Percentiles rank a stretch among this genome's conserved stretches.
phyloP scores from a whole-genome alignment of 2,797 vertebrate genomes.

The Tenualosa ilisha region DNA sequence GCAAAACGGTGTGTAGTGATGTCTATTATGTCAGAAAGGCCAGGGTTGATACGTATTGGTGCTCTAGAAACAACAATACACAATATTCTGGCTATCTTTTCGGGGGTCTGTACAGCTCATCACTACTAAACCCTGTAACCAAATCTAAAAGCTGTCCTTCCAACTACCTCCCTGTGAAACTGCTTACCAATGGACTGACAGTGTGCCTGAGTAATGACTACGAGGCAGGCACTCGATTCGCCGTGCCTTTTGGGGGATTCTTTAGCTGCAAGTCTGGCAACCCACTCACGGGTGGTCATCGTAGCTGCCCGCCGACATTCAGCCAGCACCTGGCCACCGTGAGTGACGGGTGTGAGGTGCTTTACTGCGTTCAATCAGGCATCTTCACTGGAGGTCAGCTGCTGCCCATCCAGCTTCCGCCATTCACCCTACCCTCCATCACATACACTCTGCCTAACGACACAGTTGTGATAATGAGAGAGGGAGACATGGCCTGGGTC shows the following conservation, averaged over 20 bases:
- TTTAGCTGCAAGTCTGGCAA: constrained; percentile 87
- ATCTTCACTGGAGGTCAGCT: constrained; percentile 78
- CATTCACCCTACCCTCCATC: constrained; percentile 77
- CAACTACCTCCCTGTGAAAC: constrained; percentile 67
- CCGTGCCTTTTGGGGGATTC: constrained; percentile 85
- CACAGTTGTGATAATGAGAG: constrained; percentile 80
- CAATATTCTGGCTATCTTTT: constrained; percentile 81
- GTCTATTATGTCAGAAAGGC: constrained; percentile 75
- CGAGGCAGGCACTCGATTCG: constrained; percentile 67
- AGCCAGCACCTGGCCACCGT: constrained; percentile 85
- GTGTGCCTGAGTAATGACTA: constrained; percentile 85
- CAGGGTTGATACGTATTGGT: constrained; percentile 81
- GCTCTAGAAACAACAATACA: constrained; percentile 53
- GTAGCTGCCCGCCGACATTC: constrained; percentile 80
- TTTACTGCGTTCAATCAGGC: constrained; percentile 83
- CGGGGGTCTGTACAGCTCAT: constrained; percentile 82
- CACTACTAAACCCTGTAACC: constrained; percentile 69
- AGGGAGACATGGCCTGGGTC: constrained; percentile 78
- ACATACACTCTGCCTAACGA: constrained; percentile 69
- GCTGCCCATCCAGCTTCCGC: constrained; percentile 76
- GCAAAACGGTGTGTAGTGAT: constrained; percentile 71
- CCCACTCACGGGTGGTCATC: constrained; percentile 64
- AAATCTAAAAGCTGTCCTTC: constrained; percentile 78
- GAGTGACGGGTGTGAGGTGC: constrained; percentile 86
- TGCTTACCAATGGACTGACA: constrained; percentile 74